These are phyloP conservation scores for Sylvicapra grimmia DNA, from an alignment of 2,113 vertebrate species.

Conservation along the genomic window DNA sequence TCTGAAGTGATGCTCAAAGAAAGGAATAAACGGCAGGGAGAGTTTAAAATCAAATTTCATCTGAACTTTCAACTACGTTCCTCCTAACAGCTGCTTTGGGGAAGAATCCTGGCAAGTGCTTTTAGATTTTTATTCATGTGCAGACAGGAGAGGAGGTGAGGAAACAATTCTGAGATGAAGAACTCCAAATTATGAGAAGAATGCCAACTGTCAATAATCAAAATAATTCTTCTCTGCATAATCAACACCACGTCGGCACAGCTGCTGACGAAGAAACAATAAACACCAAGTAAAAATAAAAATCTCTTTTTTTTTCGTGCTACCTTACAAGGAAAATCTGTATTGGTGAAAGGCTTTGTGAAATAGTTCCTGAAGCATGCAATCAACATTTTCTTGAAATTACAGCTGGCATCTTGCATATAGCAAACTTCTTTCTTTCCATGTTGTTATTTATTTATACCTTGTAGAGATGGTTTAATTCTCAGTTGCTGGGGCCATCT, in stretches of 20 bases:
- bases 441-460: constrained; percentile 44
- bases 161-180: constrained; percentile 68
- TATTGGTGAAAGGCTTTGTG: constrained; percentile 50
- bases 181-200: constrained; percentile 70
- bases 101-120: constrained; percentile 51
- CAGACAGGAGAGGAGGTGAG: constrained; percentile 67
- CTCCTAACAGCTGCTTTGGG: constrained; percentile 65
- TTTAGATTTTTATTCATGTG: constrained; percentile 63
- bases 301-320: neutral
- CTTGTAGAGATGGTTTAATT: neutral
- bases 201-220: constrained; percentile 74
- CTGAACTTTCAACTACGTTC: constrained; percentile 53
- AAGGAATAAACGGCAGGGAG: constrained; percentile 12
- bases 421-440: neutral
- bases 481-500: neutral
- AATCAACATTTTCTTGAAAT: constrained; percentile 68
- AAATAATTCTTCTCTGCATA: constrained; percentile 75
- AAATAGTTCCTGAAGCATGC: constrained; percentile 40
- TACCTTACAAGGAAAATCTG: constrained; percentile 69
- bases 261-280: constrained; percentile 68
- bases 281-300: constrained; percentile 61
- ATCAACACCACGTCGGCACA: constrained; percentile 61
- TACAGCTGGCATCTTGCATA: constrained; percentile 55
- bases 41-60: constrained; percentile 47
- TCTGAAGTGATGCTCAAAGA: neutral